Base-by-base conservation (phyloP, 2,113 vertebrate species). In the Marmota monax region DNA sequence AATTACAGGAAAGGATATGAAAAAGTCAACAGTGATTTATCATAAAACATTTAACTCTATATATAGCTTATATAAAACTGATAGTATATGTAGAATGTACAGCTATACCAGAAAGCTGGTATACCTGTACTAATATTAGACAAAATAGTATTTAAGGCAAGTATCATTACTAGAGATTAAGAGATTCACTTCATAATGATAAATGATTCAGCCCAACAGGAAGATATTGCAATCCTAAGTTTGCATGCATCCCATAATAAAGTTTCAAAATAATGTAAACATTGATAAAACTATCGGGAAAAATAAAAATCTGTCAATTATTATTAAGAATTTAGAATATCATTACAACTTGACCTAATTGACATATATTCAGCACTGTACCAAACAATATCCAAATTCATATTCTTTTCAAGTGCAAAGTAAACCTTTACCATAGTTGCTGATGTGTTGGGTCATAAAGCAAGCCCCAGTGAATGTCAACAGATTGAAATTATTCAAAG, bases 261-360 rank as follows among this genome's bases (percentile, higher is more conserved):
- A 76, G 18, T 61, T 88, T 84, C 61, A 91, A 88, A 92, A 58
- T 85, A 69, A 96, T 88, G 45, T 11, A 85, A 92, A 63, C 34
- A 58, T 18, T 93, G 74, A 67, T n/a, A 88, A n/a, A 92, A 78
- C 39, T 89, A 87, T 56, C 32, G 67, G 34, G 12, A 74, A 45
- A 83, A 23, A 80, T 56, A 78, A 8, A 94, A 92, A 7, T 37
- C 23, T 39, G 8, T 63, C 11, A 63, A 88, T 14, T 85, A 70
- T 90, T 34, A 69, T 63, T 92, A 90, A 84, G 37, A 82, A 63
- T 87, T 84, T 45, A 87, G 72, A 67, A 70, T 65, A 53, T 77
- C 48, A 74, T 12, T 70, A 39, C 39, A 48, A 25, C 7, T 67
- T 77, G 27, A 82, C 14, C n/a, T 87, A 34, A 74, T 25, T 93